Percentiles rank a stretch among this genome's conserved stretches.
Evolutionary conservation across 2,888 invertebrate species (phyloP).

Genomic region (Aleiodes testaceus): DNA sequence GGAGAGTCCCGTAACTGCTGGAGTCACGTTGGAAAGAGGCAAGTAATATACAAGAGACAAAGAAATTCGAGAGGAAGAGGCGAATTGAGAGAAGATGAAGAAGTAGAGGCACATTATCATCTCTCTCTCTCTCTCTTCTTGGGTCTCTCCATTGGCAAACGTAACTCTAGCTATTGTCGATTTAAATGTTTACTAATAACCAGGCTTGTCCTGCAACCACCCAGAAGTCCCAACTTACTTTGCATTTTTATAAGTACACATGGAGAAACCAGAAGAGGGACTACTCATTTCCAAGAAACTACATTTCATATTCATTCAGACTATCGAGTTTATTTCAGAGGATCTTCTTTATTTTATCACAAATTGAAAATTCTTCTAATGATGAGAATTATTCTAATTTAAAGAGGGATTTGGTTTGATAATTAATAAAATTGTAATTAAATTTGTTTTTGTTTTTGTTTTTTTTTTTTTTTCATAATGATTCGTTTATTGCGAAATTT

Average conservation of each 20-base stretch:
- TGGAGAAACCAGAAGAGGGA: conserved; percentile 44
- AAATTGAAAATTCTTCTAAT: neutral
- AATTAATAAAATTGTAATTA: conserved; percentile 2
- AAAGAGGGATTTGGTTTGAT: conserved; percentile 11
- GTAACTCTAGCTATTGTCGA: conserved; percentile 69
- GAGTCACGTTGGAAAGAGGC: conserved; percentile 30
- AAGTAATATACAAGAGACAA: conserved; percentile 26
- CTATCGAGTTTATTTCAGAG: conserved; percentile 32
- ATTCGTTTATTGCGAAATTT: conserved; percentile 72
- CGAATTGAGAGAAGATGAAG: conserved; percentile 50
- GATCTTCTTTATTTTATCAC: conserved; percentile 8
- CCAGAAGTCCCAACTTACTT: conserved; percentile 70
- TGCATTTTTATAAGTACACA: conserved; percentile 72
- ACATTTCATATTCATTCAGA: conserved; percentile 69
- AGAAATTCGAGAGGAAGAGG: conserved; percentile 46
- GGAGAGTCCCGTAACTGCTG: conserved; percentile 12
- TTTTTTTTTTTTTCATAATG: conserved; percentile 63
- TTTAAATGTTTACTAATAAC: conserved; percentile 74
- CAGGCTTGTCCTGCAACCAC: conserved; percentile 72
- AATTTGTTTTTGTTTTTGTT: conserved; percentile 54
- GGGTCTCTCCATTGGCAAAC: conserved; percentile 56
- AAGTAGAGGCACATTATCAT: neutral
- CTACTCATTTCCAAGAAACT: conserved; percentile 62
- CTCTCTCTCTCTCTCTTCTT: conserved; percentile 11
- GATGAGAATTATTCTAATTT: conserved; percentile 7